A percentile compares a stretch with the other conserved stretches of the same genome.
Conservation (phyloP, 2,888 invertebrate species). For the Latrodectus elegans region DNA sequence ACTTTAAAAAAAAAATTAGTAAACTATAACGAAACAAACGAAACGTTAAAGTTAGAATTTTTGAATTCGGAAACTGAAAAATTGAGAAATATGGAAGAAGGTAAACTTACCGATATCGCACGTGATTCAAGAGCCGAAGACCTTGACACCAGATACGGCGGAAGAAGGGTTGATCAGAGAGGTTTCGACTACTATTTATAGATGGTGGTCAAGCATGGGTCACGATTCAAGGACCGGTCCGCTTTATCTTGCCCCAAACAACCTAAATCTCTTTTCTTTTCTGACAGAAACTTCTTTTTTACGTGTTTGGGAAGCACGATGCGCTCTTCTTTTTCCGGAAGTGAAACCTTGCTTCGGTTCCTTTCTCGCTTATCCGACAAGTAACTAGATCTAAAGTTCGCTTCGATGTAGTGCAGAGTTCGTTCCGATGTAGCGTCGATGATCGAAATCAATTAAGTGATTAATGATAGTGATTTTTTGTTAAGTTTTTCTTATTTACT, state of each 20-base stretch:
- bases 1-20: neutral
- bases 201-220: constrained; percentile 41
- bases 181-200: constrained; percentile 40
- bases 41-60: neutral
- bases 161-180: neutral
- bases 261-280: constrained; percentile 24
- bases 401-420: neutral
- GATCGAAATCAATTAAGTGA: too few relatives aligned
- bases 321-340: neutral
- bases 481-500: too few relatives aligned
- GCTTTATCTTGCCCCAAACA: constrained; percentile 29
- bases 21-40: neutral
- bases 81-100: neutral
- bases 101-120: neutral
- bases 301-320: neutral
- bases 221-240: constrained; percentile 37
- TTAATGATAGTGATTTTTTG: too few relatives aligned
- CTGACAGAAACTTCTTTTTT: constrained; percentile 2
- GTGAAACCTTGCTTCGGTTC: neutral
- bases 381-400: constrained; percentile 2
- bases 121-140: neutral
- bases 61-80: too few relatives aligned
- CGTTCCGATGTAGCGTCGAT: neutral
- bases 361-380: neutral
- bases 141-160: constrained; percentile 39